These are phyloP conservation scores for Phylloscopus trochilus DNA, from an alignment of 2,113 vertebrate genomes.

Conservation along the genomic window DNA sequence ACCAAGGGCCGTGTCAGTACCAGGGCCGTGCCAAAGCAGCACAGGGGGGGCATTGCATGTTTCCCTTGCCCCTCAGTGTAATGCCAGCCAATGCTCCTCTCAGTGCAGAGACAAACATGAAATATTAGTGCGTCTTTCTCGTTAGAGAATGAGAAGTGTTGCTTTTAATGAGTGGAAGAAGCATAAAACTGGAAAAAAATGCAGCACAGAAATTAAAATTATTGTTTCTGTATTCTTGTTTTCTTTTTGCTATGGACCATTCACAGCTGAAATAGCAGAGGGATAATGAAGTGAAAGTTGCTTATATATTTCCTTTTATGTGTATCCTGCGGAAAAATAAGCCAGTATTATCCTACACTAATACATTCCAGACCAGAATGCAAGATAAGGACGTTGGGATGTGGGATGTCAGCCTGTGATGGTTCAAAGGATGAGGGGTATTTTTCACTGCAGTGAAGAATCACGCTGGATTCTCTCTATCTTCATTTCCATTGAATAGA, in stretches of 20 bases:
- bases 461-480: neutral
- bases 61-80: fast-evolving
- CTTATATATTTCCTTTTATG: neutral
- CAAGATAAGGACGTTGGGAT: neutral
- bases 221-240: neutral
- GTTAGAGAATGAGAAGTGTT: neutral
- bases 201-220: neutral
- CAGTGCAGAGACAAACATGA: neutral
- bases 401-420: neutral
- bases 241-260: neutral
- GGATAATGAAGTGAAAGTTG: neutral
- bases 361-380: neutral
- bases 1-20: fast-evolving
- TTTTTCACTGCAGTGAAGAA: neutral
- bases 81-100: neutral
- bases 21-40: fast-evolving
- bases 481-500: conserved; percentile 2
- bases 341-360: neutral
- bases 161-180: neutral
- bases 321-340: neutral
- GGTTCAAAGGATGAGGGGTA: neutral
- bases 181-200: neutral
- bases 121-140: neutral
- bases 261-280: neutral
- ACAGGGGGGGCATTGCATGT: fast-evolving